phyloP scores from a whole-genome alignment of 2,888 invertebrate genomes.

The Apotomis betuletana region DNA sequence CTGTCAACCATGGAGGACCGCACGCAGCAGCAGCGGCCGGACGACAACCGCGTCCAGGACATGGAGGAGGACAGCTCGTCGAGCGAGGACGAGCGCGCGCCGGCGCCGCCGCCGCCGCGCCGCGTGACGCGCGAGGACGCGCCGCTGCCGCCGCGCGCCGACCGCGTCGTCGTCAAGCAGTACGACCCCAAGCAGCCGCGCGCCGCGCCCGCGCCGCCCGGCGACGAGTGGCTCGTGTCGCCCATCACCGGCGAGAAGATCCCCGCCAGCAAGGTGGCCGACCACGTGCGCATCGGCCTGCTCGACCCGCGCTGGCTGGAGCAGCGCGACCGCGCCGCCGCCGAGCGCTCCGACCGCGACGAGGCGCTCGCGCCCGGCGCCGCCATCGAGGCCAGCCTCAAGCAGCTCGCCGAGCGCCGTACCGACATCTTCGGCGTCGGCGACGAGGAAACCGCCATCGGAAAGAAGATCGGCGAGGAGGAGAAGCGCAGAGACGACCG shows the following conservation, averaged over 20 bases:
- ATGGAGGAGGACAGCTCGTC: conserved; percentile 94
- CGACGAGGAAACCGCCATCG: conserved; percentile 99
- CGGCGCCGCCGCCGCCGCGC: conserved; percentile 58
- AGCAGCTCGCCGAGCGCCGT: conserved; percentile 96
- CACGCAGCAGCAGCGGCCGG: conserved; percentile 71
- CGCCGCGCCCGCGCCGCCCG: conserved; percentile 84
- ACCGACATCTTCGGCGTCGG: conserved; percentile 99
- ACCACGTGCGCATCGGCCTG: conserved; percentile 98
- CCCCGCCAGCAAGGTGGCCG: conserved; percentile 97
- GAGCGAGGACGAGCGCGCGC: conserved; percentile 76
- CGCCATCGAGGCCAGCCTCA: conserved; percentile 98
- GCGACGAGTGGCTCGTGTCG: conserved; percentile 96
- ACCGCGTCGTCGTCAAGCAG: conserved; percentile 97
- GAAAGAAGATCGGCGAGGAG: conserved; percentile 98
- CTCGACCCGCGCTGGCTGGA: conserved; percentile 99
- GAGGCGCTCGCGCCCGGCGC: conserved; percentile 85
- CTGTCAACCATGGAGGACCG: conserved; percentile 88
- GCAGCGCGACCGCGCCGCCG: conserved; percentile 96
- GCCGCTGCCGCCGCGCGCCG: conserved; percentile 93
- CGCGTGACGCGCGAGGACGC: conserved; percentile 78
- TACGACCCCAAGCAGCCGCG: conserved; percentile 94
- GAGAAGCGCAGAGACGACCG: conserved; percentile 94
- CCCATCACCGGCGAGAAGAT: conserved; percentile 99
- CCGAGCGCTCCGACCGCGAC: conserved; percentile 94
- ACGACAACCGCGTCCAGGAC: conserved; percentile 88